Evolutionary conservation across 2,797 vertebrate genomes (phyloP), one percentile per base, ranked within the genome.

Genomic region (Gouania willdenowi): DNA sequence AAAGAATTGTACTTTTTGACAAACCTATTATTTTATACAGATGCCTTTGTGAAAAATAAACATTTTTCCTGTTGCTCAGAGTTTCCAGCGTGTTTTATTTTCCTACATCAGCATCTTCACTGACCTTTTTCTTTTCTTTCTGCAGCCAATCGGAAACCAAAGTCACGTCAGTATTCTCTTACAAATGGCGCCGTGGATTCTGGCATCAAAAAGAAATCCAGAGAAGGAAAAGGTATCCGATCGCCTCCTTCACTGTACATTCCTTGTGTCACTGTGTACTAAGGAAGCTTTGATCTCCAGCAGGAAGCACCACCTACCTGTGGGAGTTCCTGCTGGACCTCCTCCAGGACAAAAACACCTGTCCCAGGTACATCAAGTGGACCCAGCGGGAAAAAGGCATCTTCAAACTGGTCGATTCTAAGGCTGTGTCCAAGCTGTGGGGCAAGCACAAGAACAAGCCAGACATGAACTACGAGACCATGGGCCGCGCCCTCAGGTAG

Each of bases 361-460:
- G 96, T 81, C 96, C 96, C 51, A 88, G 93, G 16, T 99, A 93
- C 31, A 99, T 99, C 73, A 98, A 98, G 61, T 99, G 96, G 95
- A 99, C 95, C 6, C 95, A 99, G 82, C 88, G 96, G 60, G 96
- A 99, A 75, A 98, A 98, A 59, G 96, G 96, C 56, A 99, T 98
- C 71, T 99, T 99, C 66, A 99, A 99, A 55, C 89, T 99, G 35
- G 96, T 99, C 13, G 96, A 99, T 74, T 98, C 96, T 0, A 99
- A 99, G 82, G 96, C 94, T 0, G 95, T 99, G 44, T 99, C 96
- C 53, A 97, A 92, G 64, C 88, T 99, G 44, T 99, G 96, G 95
- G 95, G 96, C 4, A 97, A 97, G 69, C 96, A 99, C 82, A 99
- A 99, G 84, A 99, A 99, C 87, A 99, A 99, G 55, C 96, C 96